phyloP scores from a whole-genome alignment of 2,113 vertebrate species.

The Nicator chloris region DNA sequence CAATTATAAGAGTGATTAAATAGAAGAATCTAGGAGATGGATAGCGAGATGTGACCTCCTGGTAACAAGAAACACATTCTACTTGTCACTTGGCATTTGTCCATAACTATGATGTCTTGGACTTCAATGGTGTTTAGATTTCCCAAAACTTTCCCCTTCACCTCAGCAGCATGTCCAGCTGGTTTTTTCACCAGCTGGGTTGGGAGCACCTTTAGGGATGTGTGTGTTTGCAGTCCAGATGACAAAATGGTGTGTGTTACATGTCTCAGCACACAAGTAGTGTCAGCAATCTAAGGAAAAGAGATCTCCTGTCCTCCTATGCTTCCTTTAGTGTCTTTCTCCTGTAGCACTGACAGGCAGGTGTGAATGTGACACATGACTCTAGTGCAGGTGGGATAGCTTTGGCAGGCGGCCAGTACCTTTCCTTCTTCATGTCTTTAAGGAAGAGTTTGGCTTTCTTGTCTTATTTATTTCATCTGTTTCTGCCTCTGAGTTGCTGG shows the following conservation, averaged over 20 bases:
- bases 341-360: background rate
- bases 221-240: background rate
- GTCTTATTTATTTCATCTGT: background rate
- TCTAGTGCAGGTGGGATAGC: background rate
- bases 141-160: background rate
- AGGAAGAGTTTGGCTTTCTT: background rate
- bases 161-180: background rate
- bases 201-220: background rate
- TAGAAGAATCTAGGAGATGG: background rate
- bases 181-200: background rate
- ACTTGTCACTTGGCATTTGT: background rate
- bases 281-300: background rate
- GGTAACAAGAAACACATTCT: background rate
- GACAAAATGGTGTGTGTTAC: background rate
- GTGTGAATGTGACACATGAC: background rate
- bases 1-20: background rate
- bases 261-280: background rate
- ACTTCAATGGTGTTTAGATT: fast-evolving
- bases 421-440: background rate
- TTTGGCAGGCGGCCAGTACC: background rate
- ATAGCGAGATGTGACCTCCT: background rate
- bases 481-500: background rate
- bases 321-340: background rate
- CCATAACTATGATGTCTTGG: background rate
- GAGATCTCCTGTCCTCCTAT: background rate